Evolutionary conservation across 2,888 invertebrate species (phyloP), one percentile per base, ranked within the genome.

Genomic region (Ischnura elegans): DNA sequence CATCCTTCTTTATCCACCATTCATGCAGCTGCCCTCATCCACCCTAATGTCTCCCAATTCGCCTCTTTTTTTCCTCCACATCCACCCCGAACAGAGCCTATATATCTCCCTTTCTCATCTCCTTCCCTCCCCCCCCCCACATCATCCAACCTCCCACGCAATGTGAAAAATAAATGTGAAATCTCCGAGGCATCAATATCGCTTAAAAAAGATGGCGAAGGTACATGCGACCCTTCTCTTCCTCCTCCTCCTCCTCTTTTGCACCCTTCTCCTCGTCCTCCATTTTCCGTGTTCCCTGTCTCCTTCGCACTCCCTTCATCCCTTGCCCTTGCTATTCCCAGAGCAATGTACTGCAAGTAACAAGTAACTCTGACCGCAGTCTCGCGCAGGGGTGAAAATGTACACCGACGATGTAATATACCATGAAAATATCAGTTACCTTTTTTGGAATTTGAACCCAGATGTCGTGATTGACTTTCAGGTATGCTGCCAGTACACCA

Each of bases 141-240:
- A 51, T 51, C 51, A 51, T 51, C 51, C 51, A n/a, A n/a, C 51
- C 51, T 51, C 51, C 51, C 51, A 8, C 46, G 43, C 43, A 6
- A 86, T 86, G 46, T 4, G 0, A 86, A 86, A 86, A 43, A 43
- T 86, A 43, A 46, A 36, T 46, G n/a, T 46, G 45, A 43, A 45
- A n/a, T 86, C 86, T 86, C 86, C 43, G 36, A 10, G 76, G 76
- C 36, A 76, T 76, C 76, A 76, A 76, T 76, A 76, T 76, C 76
- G 76, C 29, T 76, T 76, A 36, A 36, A 76, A 76, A 36, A 76
- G 36, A 10, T 36, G 29, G 36, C 13, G n/a, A 13, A 29, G 76
- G 76, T 76, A 51, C 51, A 2, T 36, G 76, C 36, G 76, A 76
- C 76, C 86, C 43, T 46, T 86, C 36, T 43, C 43, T 19, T 51